Conservation (phyloP, 2,113 vertebrate species). For the Passerina amoena region DNA sequence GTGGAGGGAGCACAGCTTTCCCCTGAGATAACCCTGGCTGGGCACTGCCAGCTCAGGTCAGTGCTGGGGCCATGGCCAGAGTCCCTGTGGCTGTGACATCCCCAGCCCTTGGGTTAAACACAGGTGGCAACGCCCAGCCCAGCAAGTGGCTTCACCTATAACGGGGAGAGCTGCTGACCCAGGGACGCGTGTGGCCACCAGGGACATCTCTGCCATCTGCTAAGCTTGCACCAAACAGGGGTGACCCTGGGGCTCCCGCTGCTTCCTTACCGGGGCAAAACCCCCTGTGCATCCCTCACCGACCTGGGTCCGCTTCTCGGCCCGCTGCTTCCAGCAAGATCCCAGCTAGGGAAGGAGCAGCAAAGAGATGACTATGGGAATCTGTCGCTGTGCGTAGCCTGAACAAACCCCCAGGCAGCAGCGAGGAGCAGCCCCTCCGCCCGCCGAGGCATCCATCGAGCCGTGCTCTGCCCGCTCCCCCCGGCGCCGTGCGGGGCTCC, state of each 20-base stretch:
- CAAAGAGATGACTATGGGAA: neutral
- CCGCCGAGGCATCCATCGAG: neutral
- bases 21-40: neutral
- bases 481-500: neutral
- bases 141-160: neutral
- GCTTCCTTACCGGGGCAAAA: neutral
- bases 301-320: neutral
- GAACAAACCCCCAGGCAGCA: accelerated
- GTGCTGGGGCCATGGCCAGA: neutral
- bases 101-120: neutral
- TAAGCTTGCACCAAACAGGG: neutral
- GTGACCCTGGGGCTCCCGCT: neutral
- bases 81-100: neutral
- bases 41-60: neutral
- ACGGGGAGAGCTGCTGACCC: neutral
- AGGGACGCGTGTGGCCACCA: neutral
- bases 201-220: neutral
- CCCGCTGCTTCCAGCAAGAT: neutral
- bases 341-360: neutral
- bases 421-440: neutral
- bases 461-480: neutral
- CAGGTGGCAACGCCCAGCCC: neutral
- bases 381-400: accelerated
- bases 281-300: accelerated
- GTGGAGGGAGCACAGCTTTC: neutral